Conservation (phyloP, 2,113 vertebrate genomes). For the Oryzias curvinotus region DNA sequence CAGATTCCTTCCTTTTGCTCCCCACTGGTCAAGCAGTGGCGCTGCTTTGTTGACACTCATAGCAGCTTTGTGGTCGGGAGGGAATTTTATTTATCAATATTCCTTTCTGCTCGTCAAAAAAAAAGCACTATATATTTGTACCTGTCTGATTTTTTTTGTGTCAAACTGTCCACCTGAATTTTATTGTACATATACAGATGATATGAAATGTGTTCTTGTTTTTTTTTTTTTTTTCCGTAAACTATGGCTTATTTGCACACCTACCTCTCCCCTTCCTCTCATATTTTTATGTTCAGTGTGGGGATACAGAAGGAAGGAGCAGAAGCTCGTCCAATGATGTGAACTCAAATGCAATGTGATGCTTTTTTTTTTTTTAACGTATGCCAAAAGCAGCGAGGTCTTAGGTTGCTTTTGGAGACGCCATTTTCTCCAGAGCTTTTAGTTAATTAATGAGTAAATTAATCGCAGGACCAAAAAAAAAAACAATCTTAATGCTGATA, state of each 20-base stretch:
- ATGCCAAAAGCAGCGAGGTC: constrained; percentile 39
- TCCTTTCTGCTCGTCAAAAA: constrained; percentile 55
- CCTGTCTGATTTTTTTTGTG: constrained; percentile 65
- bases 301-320: constrained; percentile 56
- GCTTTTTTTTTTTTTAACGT: constrained; percentile 29
- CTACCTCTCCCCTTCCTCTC: constrained; percentile 65
- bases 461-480: constrained; percentile 51
- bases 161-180: constrained; percentile 68
- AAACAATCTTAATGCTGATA: constrained; percentile 8
- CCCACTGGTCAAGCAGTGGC: constrained; percentile 45
- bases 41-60: constrained; percentile 41
- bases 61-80: constrained; percentile 62
- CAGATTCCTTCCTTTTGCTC: constrained; percentile 65
- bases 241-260: constrained; percentile 79
- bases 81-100: constrained; percentile 70
- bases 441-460: constrained; percentile 20
- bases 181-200: constrained; percentile 73
- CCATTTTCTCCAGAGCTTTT: constrained; percentile 17
- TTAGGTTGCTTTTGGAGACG: constrained; percentile 29
- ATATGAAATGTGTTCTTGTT: constrained; percentile 64
- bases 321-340: constrained; percentile 29
- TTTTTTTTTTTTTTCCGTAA: constrained; percentile 67
- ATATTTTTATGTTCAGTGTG: constrained; percentile 54
- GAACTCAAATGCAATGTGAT: constrained; percentile 27
- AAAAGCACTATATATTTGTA: constrained; percentile 64